Evolutionary conservation across 2,797 vertebrate species (phyloP), one percentile per base, ranked within the genome.

Genomic region (Pseudochirops cupreus): DNA sequence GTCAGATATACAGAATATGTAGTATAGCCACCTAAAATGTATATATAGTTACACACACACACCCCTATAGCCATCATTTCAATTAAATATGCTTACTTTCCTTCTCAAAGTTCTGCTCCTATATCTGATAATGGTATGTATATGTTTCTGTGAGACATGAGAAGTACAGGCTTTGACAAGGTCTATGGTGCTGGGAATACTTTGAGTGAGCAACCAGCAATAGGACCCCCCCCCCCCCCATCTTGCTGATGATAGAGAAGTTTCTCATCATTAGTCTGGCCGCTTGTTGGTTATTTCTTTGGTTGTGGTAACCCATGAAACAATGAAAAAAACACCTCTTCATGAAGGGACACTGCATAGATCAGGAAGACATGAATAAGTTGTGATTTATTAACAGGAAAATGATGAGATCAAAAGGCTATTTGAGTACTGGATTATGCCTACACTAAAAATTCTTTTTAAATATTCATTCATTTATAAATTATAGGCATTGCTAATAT

Each of bases 401-500:
- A 50, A 87, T 87, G 7, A 82, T 82, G 39, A 50, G 39, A 46
- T 87, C 67, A 82, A 18, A 24, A 82, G 24, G 46, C 18, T 39
- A 39, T 39, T 74, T 18, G 21, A 87, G 3, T 50, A 50, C 2
- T 93, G 55, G 89, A 33, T 2, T 57, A 54, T 67, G 39, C 21
- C 57, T 92, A 58, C 0, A 21, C 82, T 57, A 93, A 89, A 6
- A 29, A 67, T n/a, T 90, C 56, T 0, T 67, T 16, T 90, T 74
- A 91, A 92, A 91, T 57, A 62, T 89, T 56, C 31, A 52, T 52
- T 89, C 94, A 50, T 56, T 87, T 91, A 91, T 90, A 56, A 82
- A 89, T 33, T 92, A 91, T 87, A 92, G 90, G 54, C 57, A 92
- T 62, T 54, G 89, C 52, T 95, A 74, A 91, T 90, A 33, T 90